Base-by-base conservation (phyloP, 2,888 invertebrate genomes). In the Fabriciana adippe region DNA sequence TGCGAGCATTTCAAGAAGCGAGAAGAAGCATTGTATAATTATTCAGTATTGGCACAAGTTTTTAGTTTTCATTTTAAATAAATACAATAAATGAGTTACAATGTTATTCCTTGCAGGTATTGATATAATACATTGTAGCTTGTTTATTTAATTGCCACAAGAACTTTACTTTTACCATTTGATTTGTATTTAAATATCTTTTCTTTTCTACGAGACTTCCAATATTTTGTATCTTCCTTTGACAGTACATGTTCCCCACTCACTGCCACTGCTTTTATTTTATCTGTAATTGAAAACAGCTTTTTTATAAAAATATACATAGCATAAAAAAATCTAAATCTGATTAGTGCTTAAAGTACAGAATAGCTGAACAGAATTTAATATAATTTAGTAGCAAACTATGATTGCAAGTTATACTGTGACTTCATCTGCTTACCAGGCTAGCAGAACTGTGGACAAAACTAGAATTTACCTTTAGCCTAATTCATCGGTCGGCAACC, bases 171-270 rank as follows among this genome's bases (percentile, higher is more conserved):
- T 67, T 88, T 87, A 50, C 84, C 81, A 16, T 79, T 76, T 48
- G 79, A 76, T 77, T 88, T 91, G 73, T 94, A 94, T 74, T 82
- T 87, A 72, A 88, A 94, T 1, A 94, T 65, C 64, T 93, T 91
- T 61, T 93, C 91, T 86, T 93, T 94, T 76, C 92, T 86, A 68
- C 93, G 84, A 1, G 91, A 93, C 48, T 93, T 93, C 94, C 94
- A 94, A 72, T 79, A 75, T 78, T 90, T 89, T 5, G 86, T 92
- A 62, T 93, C 94, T 71, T 88, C 87, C 79, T 90, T 88, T 5
- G 87, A 90, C 66, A 94, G 70, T 64, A 94, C 81, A 72, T 88
- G 85, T 15, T 93, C 89, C 0, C 93, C 90, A 66, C 80, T 83
- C 0, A 94, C 85, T 8, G 83, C 83, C 5, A 83, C 85, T 57